A percentile compares a stretch with the other conserved stretches of the same genome.
These are phyloP conservation scores for Bombyx mori DNA, from an alignment of 1,140 invertebrate genomes.

Conservation along the genomic window ASM3026992v2 NC_085111.1:2616501-2617000, in stretches of 20 bases:
- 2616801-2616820: slow-evolving; percentile 50
- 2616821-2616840: not conserved
- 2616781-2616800: slow-evolving; percentile 28
- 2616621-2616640: slow-evolving; percentile 33
- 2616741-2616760: slow-evolving; percentile 33
- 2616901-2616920: too few species aligned
- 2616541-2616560: too few species aligned
- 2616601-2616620: slow-evolving; percentile 30
- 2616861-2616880: too few species aligned
- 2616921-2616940: too few species aligned
- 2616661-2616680: slow-evolving; percentile 28
- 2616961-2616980: too few species aligned
- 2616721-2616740: slow-evolving; percentile 51
- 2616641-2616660: slow-evolving; percentile 39
- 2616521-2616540: too few species aligned
- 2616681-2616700: slow-evolving; percentile 22
- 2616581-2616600: slow-evolving; percentile 21
- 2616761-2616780: slow-evolving; percentile 31
- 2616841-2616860: too few species aligned
- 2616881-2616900: too few species aligned
- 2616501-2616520: too few species aligned
- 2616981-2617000: too few species aligned
- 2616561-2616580: slow-evolving; percentile 19
- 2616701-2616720: slow-evolving; percentile 29
- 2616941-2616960: too few species aligned